Percentiles rank a stretch among this genome's conserved stretches.
Evolutionary conservation across 2,888 invertebrate species (phyloP).

Genomic region (Heliconius hortense): DNA sequence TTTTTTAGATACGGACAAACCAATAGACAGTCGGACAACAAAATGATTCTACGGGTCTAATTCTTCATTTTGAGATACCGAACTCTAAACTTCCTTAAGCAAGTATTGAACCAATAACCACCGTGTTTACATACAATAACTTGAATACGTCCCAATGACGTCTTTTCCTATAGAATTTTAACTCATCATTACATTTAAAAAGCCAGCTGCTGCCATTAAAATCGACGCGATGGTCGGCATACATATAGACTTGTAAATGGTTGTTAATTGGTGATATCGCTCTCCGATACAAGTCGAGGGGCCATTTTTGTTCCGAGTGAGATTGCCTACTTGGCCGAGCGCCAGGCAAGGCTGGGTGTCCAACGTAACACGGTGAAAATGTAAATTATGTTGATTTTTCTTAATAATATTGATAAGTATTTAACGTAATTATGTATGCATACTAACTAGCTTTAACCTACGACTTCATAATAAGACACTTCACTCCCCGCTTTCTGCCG

Average conservation of each 20-base stretch:
- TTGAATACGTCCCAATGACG: neutral
- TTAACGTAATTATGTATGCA: neutral
- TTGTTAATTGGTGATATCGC: slow-evolving; percentile 36
- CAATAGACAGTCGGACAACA: too few relatives aligned
- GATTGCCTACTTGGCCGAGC: slow-evolving; percentile 25
- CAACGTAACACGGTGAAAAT: neutral
- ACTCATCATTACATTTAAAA: neutral
- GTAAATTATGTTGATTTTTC: neutral
- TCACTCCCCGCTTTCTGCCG: too few relatives aligned
- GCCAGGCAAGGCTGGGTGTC: slow-evolving; percentile 23
- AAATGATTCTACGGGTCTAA: neutral
- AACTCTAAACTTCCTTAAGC: neutral
- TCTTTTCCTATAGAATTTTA: neutral
- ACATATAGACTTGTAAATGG: slow-evolving; percentile 20
- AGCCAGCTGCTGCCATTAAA: slow-evolving; percentile 10
- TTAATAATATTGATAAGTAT: neutral
- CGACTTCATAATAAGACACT: too few relatives aligned
- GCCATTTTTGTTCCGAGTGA: slow-evolving; percentile 21
- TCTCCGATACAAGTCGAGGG: slow-evolving; percentile 26
- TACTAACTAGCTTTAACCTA: too few relatives aligned
- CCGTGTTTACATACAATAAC: neutral
- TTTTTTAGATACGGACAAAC: too few relatives aligned
- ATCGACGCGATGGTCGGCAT: neutral
- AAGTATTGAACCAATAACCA: neutral
- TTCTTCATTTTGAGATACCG: neutral